Evolutionary conservation across 2,113 vertebrate species (phyloP), one percentile per base, ranked within the genome.

Genomic region (Malaclemys terrapin): DNA sequence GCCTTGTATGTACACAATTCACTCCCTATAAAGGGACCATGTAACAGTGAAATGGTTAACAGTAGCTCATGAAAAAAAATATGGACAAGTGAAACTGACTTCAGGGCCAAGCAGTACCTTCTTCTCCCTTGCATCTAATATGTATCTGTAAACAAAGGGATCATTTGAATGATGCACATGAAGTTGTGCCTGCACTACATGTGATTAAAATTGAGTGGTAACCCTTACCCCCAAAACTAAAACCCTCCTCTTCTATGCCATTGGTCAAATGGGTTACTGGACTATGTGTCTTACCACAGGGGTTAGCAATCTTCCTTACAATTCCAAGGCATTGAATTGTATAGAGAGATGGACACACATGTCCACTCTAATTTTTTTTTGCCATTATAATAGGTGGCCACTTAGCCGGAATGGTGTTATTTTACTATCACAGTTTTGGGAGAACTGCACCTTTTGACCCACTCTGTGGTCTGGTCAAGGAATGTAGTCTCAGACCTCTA

Each of bases 61-160:
- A 65, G 14, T 35, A 65, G 16, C 62, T 19, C 31, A 65, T 65
- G n/a, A 16, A 62, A 62, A 59, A 62, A 62, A 62, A 25, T 91
- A 91, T 47, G 89, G 89, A 25, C 25, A 88, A 80, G 47, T 80
- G 57, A 45, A 84, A 17, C 50, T 79, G 88, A 83, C 53, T 57
- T 95, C 94, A 92, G 86, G 96, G 6, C 52, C 52, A 20, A 53
- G 52, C 19, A 53, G 52, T 53, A 10, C 85, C 92, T 92, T 95
- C 6, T 86, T 92, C 78, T 94, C 80, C 25, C 45, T 20, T 11
- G 3, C 4, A 5, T 16, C 84, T 82, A 17, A 0, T n/a, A 35
- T 0, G 79, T 75, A 57, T 87, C 82, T 72, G 80, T 81, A 52
- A 85, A 65, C 3, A 82, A 83, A 93, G 12, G 24, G 57, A 89